These are phyloP conservation scores for Edolisoma coerulescens DNA, from an alignment of 2,113 vertebrate genomes.

Conservation along the genomic window DNA sequence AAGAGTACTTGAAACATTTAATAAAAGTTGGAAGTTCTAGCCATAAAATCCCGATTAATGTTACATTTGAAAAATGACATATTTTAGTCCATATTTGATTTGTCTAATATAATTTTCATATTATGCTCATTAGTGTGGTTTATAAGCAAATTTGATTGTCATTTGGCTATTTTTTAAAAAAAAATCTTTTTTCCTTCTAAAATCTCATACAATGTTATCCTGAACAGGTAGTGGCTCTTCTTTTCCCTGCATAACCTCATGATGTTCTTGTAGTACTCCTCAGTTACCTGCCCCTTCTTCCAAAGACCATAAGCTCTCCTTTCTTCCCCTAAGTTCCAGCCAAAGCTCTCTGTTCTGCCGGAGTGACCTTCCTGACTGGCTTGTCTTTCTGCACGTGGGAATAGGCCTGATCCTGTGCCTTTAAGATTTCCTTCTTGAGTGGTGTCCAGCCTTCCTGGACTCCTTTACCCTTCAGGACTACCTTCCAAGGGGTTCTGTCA, in stretches of 20 bases:
- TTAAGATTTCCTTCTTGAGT: not conserved
- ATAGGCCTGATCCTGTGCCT: not conserved
- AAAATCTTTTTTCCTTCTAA: not conserved
- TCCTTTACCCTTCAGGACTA: not conserved
- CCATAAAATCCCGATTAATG: not conserved
- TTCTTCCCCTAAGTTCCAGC: not conserved
- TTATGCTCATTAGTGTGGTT: not conserved
- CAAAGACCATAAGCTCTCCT: not conserved
- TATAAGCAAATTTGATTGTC: not conserved
- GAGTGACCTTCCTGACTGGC: not conserved
- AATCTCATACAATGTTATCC: not conserved
- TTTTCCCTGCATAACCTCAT: not conserved
- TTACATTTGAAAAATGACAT: not conserved
- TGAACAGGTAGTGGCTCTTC: not conserved
- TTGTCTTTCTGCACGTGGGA: not conserved
- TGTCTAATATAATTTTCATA: not conserved
- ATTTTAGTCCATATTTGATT: not conserved
- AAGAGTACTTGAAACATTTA: not conserved
- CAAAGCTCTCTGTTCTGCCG: not conserved
- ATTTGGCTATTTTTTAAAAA: not conserved
- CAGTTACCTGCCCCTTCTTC: rapidly evolving
- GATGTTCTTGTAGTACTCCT: not conserved
- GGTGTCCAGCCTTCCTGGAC: not conserved
- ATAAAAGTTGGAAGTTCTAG: not conserved
- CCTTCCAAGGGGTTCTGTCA: not conserved